Conservation (phyloP, 2,888 invertebrate species). For the Caenorhabditis macrosperma region DNA sequence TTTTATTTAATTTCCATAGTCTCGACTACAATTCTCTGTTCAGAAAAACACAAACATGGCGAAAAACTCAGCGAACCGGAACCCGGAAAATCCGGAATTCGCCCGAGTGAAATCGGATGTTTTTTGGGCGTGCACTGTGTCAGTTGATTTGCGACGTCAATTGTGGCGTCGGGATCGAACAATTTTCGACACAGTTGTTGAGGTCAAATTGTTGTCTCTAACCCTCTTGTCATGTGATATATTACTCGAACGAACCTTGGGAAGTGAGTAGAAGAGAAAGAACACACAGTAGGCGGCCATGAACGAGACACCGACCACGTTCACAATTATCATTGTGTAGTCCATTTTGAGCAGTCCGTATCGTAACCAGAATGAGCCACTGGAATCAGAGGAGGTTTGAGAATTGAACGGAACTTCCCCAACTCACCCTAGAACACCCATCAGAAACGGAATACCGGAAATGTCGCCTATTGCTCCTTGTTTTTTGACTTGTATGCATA, state of each 20-base stretch:
- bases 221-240: background rate
- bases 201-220: slow-evolving; percentile 4
- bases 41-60: background rate
- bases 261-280: slow-evolving; percentile 87
- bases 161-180: no score
- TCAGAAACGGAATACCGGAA: slow-evolving; percentile 76
- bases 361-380: slow-evolving; percentile 88
- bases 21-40: no score
- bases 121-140: background rate
- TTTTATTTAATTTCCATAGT: no score
- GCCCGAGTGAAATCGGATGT: background rate
- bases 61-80: background rate
- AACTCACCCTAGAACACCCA: slow-evolving; percentile 75
- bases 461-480: slow-evolving; percentile 73
- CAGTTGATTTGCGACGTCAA: no score
- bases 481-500: slow-evolving; percentile 71
- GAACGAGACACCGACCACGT: slow-evolving; percentile 86
- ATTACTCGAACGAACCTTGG: slow-evolving; percentile 83
- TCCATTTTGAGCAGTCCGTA: slow-evolving; percentile 88
- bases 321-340: slow-evolving; percentile 87
- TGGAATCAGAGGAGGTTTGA: slow-evolving; percentile 81
- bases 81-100: background rate
- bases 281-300: slow-evolving; percentile 86
- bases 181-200: slow-evolving; percentile 2
- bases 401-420: background rate